phyloP scores from a whole-genome alignment of 2,113 vertebrate species.

The Sardina pilchardus region DNA sequence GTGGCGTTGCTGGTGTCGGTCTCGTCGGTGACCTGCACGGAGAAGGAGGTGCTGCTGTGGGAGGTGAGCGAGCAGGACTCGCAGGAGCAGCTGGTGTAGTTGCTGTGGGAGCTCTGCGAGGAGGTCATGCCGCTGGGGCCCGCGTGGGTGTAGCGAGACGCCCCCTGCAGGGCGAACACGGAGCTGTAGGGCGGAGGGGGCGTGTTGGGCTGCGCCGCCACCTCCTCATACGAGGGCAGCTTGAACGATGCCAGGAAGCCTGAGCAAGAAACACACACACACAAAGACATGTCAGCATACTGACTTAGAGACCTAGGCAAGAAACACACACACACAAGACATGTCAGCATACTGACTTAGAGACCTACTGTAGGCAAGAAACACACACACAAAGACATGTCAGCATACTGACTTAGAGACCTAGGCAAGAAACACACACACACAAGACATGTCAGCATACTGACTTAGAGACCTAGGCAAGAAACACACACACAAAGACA shows the following conservation, averaged over 20 bases:
- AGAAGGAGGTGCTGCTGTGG: conserved; percentile 82
- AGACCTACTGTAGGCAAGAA: neutral
- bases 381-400: no score
- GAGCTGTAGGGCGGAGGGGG: conserved; percentile 90
- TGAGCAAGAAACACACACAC: conserved; percentile 45
- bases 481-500: no score
- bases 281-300: neutral
- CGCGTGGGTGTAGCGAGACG: conserved; percentile 59
- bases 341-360: neutral
- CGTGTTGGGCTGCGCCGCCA: conserved; percentile 84
- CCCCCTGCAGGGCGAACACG: conserved; percentile 70
- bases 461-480: neutral
- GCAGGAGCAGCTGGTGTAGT: conserved; percentile 85
- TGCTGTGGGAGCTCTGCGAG: conserved; percentile 78
- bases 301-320: no score
- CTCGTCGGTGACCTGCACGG: conserved; percentile 68
- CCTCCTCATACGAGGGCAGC: conserved; percentile 92
- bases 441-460: no score
- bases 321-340: no score
- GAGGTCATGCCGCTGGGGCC: conserved; percentile 70
- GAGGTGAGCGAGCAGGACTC: conserved; percentile 83
- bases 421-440: no score
- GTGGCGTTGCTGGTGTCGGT: conserved; percentile 75
- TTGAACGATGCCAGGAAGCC: conserved; percentile 90
- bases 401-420: neutral